Evolutionary conservation across 2,113 vertebrate species (phyloP).

Genomic region (Dissostichus mawsoni): DNA sequence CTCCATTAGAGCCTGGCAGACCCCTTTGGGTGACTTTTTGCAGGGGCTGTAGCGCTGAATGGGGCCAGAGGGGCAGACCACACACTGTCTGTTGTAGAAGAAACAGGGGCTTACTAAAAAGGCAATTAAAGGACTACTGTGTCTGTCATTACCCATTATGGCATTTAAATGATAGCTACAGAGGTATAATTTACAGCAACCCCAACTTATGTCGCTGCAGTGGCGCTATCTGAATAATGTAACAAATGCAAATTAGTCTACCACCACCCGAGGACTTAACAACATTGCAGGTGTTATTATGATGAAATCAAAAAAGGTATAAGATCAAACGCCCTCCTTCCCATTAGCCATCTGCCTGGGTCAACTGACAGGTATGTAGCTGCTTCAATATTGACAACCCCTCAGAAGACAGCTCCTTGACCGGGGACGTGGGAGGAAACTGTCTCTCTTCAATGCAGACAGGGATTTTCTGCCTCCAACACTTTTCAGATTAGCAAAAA

Average conservation of each 20-base stretch:
- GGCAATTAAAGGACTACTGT: background rate
- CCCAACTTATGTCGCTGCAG: background rate
- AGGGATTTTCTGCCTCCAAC: slow-evolving; percentile 46
- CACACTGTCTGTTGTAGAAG: background rate
- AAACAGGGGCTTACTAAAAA: background rate
- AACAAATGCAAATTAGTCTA: slow-evolving; percentile 1
- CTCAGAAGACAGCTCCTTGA: slow-evolving; percentile 29
- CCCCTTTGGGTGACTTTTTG: slow-evolving; percentile 57
- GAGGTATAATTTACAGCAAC: slow-evolving; percentile 7
- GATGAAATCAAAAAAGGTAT: background rate
- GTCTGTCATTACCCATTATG: background rate
- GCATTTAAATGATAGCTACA: background rate
- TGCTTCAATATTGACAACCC: slow-evolving; percentile 23
- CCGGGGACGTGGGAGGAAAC: slow-evolving; percentile 24
- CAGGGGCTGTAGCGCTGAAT: slow-evolving; percentile 23
- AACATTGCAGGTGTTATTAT: background rate
- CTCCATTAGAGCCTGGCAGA: slow-evolving; percentile 56
- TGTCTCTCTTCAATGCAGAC: slow-evolving; percentile 25
- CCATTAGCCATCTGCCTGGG: background rate
- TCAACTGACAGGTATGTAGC: background rate
- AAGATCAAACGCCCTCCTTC: background rate
- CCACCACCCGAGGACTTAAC: background rate
- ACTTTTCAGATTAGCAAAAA: slow-evolving; percentile 17
- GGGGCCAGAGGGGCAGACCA: slow-evolving; percentile 2
- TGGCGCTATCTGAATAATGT: background rate